Conservation (phyloP, 2,888 invertebrate species). For the Caenorhabditis sp. region DNA sequence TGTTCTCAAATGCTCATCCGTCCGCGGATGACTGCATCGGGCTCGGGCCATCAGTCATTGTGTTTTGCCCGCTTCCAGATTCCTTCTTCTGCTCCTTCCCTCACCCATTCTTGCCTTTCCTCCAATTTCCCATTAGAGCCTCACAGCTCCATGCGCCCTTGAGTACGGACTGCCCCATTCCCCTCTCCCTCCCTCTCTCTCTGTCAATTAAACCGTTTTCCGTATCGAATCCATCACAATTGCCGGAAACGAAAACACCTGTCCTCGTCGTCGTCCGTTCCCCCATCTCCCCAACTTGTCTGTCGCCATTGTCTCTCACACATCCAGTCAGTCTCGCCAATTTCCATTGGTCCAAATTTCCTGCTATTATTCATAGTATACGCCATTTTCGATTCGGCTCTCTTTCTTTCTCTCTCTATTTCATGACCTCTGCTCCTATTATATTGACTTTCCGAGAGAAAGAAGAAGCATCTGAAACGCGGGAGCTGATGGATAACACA, state of each 20-base stretch:
- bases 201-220: conserved; percentile 31
- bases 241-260: conserved; percentile 48
- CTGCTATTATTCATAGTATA: conserved; percentile 65
- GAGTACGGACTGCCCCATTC: not conserved
- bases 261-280: too few relatives aligned
- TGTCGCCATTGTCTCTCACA: conserved; percentile 21
- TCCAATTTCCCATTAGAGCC: too few relatives aligned
- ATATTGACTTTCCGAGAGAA: conserved; percentile 39
- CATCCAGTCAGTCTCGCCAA: conserved; percentile 23
- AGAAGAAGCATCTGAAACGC: conserved; percentile 37
- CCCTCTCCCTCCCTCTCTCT: not conserved
- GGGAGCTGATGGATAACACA: conserved; percentile 24
- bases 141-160: not conserved
- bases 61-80: not conserved
- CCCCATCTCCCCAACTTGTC: conserved; percentile 4
- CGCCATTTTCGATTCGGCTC: conserved; percentile 61
- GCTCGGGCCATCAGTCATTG: conserved; percentile 6
- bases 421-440: conserved; percentile 16
- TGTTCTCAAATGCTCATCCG: not conserved
- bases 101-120: too few relatives aligned
- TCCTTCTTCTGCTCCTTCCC: not conserved
- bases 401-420: conserved; percentile 6
- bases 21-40: not conserved
- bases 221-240: conserved; percentile 17
- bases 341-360: conserved; percentile 63